phyloP scores from a whole-genome alignment of 1,140 invertebrate genomes.

The Drosophila novamexicana region DNA sequence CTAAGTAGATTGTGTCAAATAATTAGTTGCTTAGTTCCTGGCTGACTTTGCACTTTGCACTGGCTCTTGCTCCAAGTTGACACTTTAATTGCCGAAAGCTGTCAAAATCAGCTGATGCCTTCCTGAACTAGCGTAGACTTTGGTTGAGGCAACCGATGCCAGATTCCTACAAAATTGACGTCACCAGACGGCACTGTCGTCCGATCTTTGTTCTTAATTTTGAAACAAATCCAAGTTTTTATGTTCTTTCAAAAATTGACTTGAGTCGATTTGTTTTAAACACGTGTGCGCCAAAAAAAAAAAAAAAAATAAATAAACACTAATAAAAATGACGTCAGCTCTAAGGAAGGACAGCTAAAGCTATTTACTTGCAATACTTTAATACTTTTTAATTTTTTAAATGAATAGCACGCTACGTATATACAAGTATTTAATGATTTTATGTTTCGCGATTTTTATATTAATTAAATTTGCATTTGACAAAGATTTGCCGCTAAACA shows the following conservation, averaged over 20 bases:
- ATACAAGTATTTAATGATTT: background rate
- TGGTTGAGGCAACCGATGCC: background rate
- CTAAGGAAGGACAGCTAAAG: slow-evolving; percentile 20
- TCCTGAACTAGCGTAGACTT: slow-evolving; percentile 43
- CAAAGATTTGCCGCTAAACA: background rate
- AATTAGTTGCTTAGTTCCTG: slow-evolving; percentile 39
- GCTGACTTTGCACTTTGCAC: slow-evolving; percentile 2
- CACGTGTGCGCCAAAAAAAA: slow-evolving; percentile 35
- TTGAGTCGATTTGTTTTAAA: slow-evolving; percentile 12
- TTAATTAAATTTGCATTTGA: background rate
- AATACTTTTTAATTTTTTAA: background rate
- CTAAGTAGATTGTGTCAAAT: slow-evolving; percentile 34
- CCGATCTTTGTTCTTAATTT: slow-evolving; percentile 50
- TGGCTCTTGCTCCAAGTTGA: slow-evolving; percentile 35
- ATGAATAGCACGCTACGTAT: too few relatives aligned
- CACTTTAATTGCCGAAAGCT: slow-evolving; percentile 69
- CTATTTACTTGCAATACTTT: slow-evolving; percentile 15
- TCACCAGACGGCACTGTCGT: slow-evolving; percentile 43
- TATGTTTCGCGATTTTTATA: background rate
- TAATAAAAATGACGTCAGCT: slow-evolving; percentile 33
- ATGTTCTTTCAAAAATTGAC: slow-evolving; percentile 24
- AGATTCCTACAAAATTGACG: slow-evolving; percentile 45
- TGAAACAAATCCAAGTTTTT: slow-evolving; percentile 18
- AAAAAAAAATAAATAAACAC: slow-evolving; percentile 14
- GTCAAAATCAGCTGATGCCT: slow-evolving; percentile 65